These are phyloP conservation scores for Bactericera cockerelli DNA, from an alignment of 1,140 invertebrate genomes.

Conservation along the genomic window DNA sequence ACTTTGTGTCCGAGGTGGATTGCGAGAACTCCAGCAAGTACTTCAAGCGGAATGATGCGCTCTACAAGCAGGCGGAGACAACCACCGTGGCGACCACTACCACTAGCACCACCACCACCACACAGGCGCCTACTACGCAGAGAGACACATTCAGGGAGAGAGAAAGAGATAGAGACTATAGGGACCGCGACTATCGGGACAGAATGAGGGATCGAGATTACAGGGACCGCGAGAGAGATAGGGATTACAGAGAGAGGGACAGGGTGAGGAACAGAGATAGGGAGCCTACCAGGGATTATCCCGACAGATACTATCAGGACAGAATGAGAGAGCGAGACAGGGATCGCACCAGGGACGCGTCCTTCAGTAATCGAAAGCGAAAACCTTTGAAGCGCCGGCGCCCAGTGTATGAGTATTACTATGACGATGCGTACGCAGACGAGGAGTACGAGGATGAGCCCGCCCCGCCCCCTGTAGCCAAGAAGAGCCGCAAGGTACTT, in stretches of 20 bases:
- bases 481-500: slow-evolving; percentile 10
- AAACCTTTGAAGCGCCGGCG: slow-evolving; percentile 21
- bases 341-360: not conserved
- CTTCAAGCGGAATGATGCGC: slow-evolving; percentile 69
- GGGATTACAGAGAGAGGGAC: slow-evolving; percentile 10
- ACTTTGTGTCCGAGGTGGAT: slow-evolving; percentile 83
- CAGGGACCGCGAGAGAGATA: not conserved
- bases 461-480: slow-evolving; percentile 16
- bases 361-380: slow-evolving; percentile 17
- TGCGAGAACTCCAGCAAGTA: slow-evolving; percentile 73
- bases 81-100: slow-evolving; percentile 30
- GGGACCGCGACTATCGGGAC: not conserved
- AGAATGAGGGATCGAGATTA: not conserved
- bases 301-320: not conserved
- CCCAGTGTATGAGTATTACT: slow-evolving; percentile 23
- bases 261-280: not conserved
- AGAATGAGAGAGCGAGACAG: slow-evolving; percentile 9
- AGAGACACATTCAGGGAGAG: not conserved
- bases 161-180: not conserved
- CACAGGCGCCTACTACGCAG: slow-evolving; percentile 12
- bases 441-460: slow-evolving; percentile 23
- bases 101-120: slow-evolving; percentile 19
- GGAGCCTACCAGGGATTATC: no score
- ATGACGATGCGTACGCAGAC: slow-evolving; percentile 23
- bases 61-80: slow-evolving; percentile 59